Conservation (phyloP, 2,888 invertebrate species). For the Lysandra coridon region DNA sequence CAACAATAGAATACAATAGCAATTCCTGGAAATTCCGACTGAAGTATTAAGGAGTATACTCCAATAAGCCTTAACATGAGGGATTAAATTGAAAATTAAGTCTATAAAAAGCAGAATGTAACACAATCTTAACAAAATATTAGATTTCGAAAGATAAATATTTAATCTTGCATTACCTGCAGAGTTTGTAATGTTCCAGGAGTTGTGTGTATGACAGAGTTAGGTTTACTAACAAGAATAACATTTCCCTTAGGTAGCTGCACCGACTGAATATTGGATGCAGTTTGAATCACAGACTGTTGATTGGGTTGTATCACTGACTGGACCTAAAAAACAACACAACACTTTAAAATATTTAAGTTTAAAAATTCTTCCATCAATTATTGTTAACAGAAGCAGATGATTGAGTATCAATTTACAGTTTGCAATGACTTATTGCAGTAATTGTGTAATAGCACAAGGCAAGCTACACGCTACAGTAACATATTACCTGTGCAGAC, state of each 20-base stretch:
- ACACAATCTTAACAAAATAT: too few species aligned
- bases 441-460: background rate
- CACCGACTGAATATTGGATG: slow-evolving; percentile 90
- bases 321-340: slow-evolving; percentile 85
- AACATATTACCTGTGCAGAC: slow-evolving; percentile 81
- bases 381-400: background rate
- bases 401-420: slow-evolving; percentile 1
- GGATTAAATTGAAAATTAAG: too few species aligned
- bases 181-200: slow-evolving; percentile 92
- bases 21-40: too few species aligned
- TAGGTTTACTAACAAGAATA: slow-evolving; percentile 93
- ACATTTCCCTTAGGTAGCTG: slow-evolving; percentile 93
- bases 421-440: background rate
- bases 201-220: slow-evolving; percentile 95
- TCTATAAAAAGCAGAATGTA: too few species aligned
- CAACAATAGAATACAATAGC: too few species aligned
- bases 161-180: slow-evolving; percentile 80
- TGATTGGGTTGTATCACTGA: slow-evolving; percentile 98
- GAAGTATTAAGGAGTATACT: too few species aligned
- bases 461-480: background rate
- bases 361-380: background rate
- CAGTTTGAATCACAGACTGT: slow-evolving; percentile 97
- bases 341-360: background rate
- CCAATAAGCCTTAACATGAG: too few species aligned
- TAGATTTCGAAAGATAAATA: background rate